These are phyloP conservation scores for Cygnus olor DNA, from an alignment of 2,797 vertebrate genomes.

Conservation along the genomic window DNA sequence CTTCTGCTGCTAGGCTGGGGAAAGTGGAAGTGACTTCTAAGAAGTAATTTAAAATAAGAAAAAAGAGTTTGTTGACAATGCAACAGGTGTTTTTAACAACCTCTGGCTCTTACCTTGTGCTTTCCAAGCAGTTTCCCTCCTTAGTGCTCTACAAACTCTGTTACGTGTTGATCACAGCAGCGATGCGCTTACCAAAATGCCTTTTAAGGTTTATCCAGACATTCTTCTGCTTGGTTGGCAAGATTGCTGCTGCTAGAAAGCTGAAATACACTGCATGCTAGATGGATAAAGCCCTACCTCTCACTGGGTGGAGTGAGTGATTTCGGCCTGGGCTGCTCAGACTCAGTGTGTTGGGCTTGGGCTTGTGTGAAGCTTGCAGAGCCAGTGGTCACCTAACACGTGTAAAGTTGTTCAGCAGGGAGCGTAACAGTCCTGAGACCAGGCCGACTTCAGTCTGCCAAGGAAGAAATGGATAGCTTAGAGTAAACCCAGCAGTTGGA, in stretches of 20 bases:
- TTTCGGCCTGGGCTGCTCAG: not conserved
- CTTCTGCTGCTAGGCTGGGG: not conserved
- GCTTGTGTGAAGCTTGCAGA: too few relatives aligned
- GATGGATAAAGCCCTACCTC: not conserved
- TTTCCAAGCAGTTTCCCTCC: not conserved
- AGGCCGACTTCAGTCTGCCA: not conserved
- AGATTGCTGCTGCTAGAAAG: rapidly evolving
- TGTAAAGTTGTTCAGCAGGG: not conserved
- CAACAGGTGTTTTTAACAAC: rapidly evolving
- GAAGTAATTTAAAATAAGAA: not conserved
- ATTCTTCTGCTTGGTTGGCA: not conserved
- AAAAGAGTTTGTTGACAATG: not conserved
- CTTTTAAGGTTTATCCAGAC: not conserved
- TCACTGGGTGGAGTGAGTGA: rapidly evolving
- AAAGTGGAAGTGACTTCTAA: not conserved
- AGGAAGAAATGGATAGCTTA: too few relatives aligned
- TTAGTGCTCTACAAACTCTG: not conserved
- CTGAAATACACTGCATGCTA: not conserved
- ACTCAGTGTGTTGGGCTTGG: rapidly evolving
- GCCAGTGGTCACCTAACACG: too few relatives aligned
- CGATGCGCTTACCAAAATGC: not conserved
- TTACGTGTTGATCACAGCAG: rapidly evolving
- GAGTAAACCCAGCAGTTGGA: not conserved
- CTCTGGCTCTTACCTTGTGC: not conserved
- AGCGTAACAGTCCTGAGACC: not conserved